Conservation (phyloP, 1,140 invertebrate species). For the Caerostris extrusa region DNA sequence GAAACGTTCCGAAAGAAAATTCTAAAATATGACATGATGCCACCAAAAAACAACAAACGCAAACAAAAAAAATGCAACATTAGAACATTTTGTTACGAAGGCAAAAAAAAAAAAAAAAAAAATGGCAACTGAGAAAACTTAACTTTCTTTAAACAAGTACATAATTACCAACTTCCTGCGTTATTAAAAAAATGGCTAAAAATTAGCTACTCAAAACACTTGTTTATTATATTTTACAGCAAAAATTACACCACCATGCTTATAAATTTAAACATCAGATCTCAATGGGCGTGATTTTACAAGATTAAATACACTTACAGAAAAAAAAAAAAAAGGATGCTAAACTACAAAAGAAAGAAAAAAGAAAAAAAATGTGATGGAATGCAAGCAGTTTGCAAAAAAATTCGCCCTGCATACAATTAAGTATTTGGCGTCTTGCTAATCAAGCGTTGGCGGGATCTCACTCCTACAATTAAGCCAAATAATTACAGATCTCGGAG, state of each 20-base stretch:
- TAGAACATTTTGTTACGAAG: neutral
- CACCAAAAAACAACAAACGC: neutral
- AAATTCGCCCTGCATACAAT: constrained; percentile 56
- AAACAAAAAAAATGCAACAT: constrained; percentile 22
- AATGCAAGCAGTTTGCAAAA: constrained; percentile 7
- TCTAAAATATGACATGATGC: constrained; percentile 24
- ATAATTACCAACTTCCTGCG: constrained; percentile 62
- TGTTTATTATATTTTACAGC: constrained; percentile 67
- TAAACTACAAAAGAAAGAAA: neutral
- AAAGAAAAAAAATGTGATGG: neutral
- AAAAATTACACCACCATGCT: constrained; percentile 64
- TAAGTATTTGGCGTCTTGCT: constrained; percentile 69
- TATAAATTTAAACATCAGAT: constrained; percentile 69
- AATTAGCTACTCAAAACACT: constrained; percentile 66
- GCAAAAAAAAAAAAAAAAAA: neutral
- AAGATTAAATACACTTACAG: constrained; percentile 59
- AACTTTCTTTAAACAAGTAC: constrained; percentile 65
- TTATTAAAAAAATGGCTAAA: constrained; percentile 57
- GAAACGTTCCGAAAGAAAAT: constrained; percentile 34
- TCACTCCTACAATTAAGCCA: constrained; percentile 54
- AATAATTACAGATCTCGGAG: constrained; percentile 67
- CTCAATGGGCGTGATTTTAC: constrained; percentile 62
- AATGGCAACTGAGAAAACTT: constrained; percentile 51
- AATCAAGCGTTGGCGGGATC: constrained; percentile 51
- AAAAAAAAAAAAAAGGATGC: constrained; percentile 6